phyloP scores from a whole-genome alignment of 1,140 invertebrate species.

The Philaenus spumarius region DNA sequence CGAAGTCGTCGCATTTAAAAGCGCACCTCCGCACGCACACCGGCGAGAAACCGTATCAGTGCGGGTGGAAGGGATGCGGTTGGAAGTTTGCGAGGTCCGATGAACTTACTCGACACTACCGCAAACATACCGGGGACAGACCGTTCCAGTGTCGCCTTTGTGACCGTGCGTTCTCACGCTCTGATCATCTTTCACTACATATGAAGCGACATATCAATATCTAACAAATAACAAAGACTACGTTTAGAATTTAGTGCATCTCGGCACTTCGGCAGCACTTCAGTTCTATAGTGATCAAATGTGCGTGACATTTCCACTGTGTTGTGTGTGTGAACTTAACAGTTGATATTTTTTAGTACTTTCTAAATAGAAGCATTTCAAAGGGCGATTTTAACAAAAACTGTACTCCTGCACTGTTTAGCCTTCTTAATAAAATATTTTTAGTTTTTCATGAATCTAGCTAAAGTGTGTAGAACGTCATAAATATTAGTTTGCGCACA shows the following conservation, averaged over 20 bases:
- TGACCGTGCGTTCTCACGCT: constrained; percentile 79
- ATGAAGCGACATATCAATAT: constrained; percentile 69
- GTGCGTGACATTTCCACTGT: too few species aligned
- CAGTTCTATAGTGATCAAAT: too few species aligned
- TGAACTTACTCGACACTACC: constrained; percentile 58
- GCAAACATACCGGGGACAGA: constrained; percentile 55
- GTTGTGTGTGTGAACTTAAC: too few species aligned
- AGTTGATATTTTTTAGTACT: too few species aligned
- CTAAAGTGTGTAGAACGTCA: too few species aligned
- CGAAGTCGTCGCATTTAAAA: constrained; percentile 67
- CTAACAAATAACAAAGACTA: background rate
- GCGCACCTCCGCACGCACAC: constrained; percentile 65
- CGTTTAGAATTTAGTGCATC: background rate
- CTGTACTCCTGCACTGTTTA: too few species aligned
- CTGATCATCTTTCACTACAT: constrained; percentile 85
- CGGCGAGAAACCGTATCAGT: constrained; percentile 60
- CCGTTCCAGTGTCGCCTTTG: constrained; percentile 55
- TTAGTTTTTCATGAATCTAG: too few species aligned
- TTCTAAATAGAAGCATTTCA: too few species aligned
- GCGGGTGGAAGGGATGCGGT: constrained; percentile 62
- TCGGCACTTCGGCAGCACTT: too few species aligned
- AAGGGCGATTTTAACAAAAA: too few species aligned
- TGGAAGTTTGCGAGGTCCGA: constrained; percentile 69
- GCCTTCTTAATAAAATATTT: too few species aligned
- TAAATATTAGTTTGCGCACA: too few species aligned